These are phyloP conservation scores for Himalopsyche anomala DNA, from an alignment of 2,888 invertebrate genomes.

Conservation along the genomic window DNA sequence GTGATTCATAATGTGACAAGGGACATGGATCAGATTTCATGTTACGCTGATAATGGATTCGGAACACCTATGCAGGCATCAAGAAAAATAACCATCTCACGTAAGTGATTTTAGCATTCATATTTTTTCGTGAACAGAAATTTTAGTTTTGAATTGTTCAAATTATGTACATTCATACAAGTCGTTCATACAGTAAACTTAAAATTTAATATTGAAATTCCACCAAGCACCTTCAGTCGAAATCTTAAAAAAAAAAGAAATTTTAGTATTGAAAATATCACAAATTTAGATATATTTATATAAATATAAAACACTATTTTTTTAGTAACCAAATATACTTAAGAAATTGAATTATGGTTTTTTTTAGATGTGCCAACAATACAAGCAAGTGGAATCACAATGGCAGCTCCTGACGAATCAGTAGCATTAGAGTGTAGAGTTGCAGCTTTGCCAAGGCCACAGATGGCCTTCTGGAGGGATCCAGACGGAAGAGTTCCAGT, in stretches of 20 bases:
- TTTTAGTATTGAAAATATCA: background rate
- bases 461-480: constrained; percentile 89
- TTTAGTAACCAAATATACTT: background rate
- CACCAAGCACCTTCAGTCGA: too few species aligned
- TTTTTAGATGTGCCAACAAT: constrained; percentile 84
- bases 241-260: too few species aligned
- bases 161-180: too few species aligned
- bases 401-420: constrained; percentile 85
- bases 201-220: too few species aligned
- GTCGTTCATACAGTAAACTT: too few species aligned
- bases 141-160: background rate
- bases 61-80: constrained; percentile 92
- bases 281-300: background rate
- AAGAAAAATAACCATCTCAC: constrained; percentile 86
- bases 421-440: constrained; percentile 87
- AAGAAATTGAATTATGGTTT: background rate
- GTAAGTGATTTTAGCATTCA: constrained; percentile 76
- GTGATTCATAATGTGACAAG: constrained; percentile 90
- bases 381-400: constrained; percentile 86
- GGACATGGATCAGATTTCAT: constrained; percentile 91
- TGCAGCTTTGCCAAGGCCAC: constrained; percentile 87
- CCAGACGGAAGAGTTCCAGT: constrained; percentile 85
- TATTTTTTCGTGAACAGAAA: background rate
- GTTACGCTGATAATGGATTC: constrained; percentile 92
- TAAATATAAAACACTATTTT: background rate